A percentile compares a stretch with the other conserved stretches of the same genome.
phyloP scores from a whole-genome alignment of 2,797 vertebrate genomes.

The Cynopterus sphinx region DNA sequence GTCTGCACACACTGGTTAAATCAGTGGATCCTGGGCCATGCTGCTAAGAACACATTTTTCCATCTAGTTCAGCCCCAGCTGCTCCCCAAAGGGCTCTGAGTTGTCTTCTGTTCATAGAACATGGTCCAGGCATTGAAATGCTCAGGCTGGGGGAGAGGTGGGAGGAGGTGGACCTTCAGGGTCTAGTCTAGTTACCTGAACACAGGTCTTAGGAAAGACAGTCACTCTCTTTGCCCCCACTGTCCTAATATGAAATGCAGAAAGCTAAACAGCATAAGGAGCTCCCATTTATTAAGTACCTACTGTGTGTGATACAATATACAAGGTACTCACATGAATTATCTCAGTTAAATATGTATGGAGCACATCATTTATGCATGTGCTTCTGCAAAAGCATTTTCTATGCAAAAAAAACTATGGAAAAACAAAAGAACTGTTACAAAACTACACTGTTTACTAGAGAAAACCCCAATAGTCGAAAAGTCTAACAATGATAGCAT shows the following conservation, averaged over 20 bases:
- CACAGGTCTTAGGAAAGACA: background rate
- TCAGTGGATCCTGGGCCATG: background rate
- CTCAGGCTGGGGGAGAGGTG: background rate
- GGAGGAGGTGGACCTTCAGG: background rate
- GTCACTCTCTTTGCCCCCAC: background rate
- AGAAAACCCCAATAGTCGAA: background rate
- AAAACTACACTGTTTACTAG: background rate
- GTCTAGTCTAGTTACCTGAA: background rate
- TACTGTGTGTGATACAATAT: background rate
- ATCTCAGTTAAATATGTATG: background rate
- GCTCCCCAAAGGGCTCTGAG: background rate
- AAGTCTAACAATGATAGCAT: background rate
- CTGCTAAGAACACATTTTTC: background rate
- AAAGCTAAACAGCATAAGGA: background rate
- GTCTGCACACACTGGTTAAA: background rate
- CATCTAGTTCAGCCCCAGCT: background rate
- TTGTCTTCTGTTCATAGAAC: background rate
- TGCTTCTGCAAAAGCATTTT: background rate
- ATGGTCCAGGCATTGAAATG: background rate
- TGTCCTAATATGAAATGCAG: background rate
- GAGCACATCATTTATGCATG: background rate
- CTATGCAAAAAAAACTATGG: background rate
- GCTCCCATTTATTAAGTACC: background rate
- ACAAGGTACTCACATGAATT: too few species aligned
- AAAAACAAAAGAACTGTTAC: background rate